A percentile compares a stretch with the other conserved stretches of the same genome.
Conservation (phyloP, 1,140 invertebrate species). For the Euura lappo region DNA sequence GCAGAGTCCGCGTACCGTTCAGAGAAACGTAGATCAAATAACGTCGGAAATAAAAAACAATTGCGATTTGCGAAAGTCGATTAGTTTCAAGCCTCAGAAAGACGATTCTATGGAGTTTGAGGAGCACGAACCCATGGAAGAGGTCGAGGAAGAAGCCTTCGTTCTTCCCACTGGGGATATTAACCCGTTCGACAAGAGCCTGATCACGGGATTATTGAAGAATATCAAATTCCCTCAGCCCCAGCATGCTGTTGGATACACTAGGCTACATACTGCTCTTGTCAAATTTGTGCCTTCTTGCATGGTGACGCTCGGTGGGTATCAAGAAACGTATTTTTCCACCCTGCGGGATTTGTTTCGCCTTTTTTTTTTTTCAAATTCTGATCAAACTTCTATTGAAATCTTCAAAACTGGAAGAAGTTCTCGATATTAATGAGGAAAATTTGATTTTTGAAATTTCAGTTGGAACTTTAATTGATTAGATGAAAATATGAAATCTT, state of each 20-base stretch:
- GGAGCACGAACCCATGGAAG: constrained; percentile 51
- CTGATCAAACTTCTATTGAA: no score
- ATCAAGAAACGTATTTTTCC: no score
- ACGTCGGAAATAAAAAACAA: constrained; percentile 57
- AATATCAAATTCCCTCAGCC: constrained; percentile 60
- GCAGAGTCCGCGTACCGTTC: constrained; percentile 57
- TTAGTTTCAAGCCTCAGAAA: constrained; percentile 44
- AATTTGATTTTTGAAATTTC: no score
- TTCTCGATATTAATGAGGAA: no score
- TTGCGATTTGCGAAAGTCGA: constrained; percentile 53
- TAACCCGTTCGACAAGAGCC: constrained; percentile 60
- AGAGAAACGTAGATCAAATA: constrained; percentile 57
- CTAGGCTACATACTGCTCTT: constrained; percentile 50
- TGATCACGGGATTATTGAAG: constrained; percentile 59
- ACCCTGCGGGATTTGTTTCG: no score
- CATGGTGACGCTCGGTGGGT: constrained; percentile 53
- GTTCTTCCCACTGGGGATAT: constrained; percentile 50
- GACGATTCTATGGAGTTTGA: constrained; percentile 50
- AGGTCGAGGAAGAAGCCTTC: constrained; percentile 46
- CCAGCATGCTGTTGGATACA: constrained; percentile 55
- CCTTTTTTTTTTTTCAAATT: no score
- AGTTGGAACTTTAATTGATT: no score
- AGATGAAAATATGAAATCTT: no score
- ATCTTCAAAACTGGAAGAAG: no score
- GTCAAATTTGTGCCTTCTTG: constrained; percentile 59